Percentiles rank a stretch among this genome's conserved stretches.
Conservation (phyloP, 1,140 invertebrate species). For the Macrostomum lignano region DNA sequence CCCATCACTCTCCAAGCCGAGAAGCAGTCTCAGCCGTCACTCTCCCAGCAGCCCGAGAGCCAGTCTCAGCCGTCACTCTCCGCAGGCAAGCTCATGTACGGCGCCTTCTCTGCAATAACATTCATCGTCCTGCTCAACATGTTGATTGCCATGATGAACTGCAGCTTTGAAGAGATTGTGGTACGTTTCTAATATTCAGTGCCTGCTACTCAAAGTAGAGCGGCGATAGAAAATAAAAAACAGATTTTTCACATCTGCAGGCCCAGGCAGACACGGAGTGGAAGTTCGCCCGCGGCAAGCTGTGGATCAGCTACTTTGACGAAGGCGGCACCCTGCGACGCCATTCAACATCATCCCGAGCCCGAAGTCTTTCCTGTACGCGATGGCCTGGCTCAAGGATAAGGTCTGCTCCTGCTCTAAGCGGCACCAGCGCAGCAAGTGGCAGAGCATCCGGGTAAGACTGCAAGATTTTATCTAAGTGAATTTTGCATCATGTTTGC, state of each 20-base stretch:
- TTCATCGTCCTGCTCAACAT: slow-evolving; percentile 74
- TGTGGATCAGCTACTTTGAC: slow-evolving; percentile 97
- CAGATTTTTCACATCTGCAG: slow-evolving; percentile 29
- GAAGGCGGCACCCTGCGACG: slow-evolving; percentile 69
- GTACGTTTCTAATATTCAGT: slow-evolving; percentile 31
- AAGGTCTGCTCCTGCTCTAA: too few species aligned
- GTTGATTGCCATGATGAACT: slow-evolving; percentile 95
- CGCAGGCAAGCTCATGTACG: slow-evolving; percentile 47
- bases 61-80: too few species aligned
- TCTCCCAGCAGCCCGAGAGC: too few species aligned
- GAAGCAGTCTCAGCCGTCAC: too few species aligned
- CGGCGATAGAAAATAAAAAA: slow-evolving; percentile 4
- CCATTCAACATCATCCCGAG: slow-evolving; percentile 54
- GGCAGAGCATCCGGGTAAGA: slow-evolving; percentile 26
- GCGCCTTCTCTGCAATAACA: slow-evolving; percentile 62
- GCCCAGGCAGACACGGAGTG: slow-evolving; percentile 84
- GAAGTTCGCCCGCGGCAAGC: slow-evolving; percentile 73
- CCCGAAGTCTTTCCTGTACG: slow-evolving; percentile 30
- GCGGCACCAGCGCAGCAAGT: too few species aligned
- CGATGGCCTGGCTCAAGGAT: too few species aligned
- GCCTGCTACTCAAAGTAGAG: not conserved
- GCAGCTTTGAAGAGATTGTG: slow-evolving; percentile 75
- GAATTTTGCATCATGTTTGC: too few species aligned
- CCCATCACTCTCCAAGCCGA: too few species aligned
- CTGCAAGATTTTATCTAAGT: slow-evolving; percentile 2